These are phyloP conservation scores for Apteryx mantelli DNA, from an alignment of 2,113 vertebrate species.

Conservation along the genomic window DNA sequence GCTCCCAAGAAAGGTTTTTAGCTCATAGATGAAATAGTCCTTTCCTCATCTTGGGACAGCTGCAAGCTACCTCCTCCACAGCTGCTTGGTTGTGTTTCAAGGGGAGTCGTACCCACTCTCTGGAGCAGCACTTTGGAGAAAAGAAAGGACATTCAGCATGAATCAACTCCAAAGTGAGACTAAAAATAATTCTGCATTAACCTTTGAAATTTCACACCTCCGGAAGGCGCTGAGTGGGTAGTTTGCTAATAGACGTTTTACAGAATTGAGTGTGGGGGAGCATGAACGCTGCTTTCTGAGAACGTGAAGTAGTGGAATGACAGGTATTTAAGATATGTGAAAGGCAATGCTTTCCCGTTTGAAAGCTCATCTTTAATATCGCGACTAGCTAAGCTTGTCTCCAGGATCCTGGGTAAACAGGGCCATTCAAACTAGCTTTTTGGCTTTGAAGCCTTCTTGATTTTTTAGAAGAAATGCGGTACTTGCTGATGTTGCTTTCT, in stretches of 20 bases:
- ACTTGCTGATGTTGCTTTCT: not conserved
- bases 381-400: not conserved
- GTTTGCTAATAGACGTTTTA: not conserved
- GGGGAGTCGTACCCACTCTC: fast-evolving
- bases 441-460: not conserved
- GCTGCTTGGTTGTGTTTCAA: not conserved
- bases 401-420: not conserved
- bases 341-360: not conserved
- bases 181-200: not conserved
- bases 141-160: not conserved
- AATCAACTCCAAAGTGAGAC: not conserved
- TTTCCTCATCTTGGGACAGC: not conserved
- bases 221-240: not conserved
- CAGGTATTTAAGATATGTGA: not conserved
- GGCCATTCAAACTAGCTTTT: not conserved
- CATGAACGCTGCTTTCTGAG: not conserved
- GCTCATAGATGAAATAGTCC: not conserved
- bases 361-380: not conserved
- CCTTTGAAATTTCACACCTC: not conserved
- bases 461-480: not conserved
- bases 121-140: fast-evolving
- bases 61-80: fast-evolving
- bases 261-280: not conserved
- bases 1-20: not conserved
- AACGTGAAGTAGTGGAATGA: not conserved